Evolutionary conservation across 2,888 invertebrate species (phyloP), one percentile per base, ranked within the genome.

Genomic region (Nebria salina): DNA sequence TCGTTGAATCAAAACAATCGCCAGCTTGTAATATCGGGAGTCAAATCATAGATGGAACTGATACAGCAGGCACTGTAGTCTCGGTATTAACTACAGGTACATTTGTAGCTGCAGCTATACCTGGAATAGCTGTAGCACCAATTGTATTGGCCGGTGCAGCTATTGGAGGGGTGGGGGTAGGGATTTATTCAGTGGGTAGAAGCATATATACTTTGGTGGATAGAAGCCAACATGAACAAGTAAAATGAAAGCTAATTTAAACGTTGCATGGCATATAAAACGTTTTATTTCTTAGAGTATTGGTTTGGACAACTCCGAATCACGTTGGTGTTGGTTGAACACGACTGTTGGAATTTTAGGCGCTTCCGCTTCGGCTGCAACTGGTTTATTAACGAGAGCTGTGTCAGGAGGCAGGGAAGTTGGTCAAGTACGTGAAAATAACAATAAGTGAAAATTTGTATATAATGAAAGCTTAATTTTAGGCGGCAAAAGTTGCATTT

Each of bases 221-320:
- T n/a, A 74, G 83, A 11, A 76, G 70, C 43, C 72, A 73, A 66
- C 83, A 83, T 73, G 25, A 74, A 65, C 81, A 83, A 77, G 83
- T 83, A 74, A 72, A 43, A 34, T 9, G 9, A 8, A 70, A 13
- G 5, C 34, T 2, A 34, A 34, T 65, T 65, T n/a, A 65, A 7
- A n/a, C 15, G 15, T n/a, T 65, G n/a, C 1, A 3, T 5, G 4
- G 65, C 1, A 65, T n/a, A 0, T 68, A 68, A 25, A 25, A 20
- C 13, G 9, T 4, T n/a, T 65, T 6, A 13, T 68, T 72, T 66
- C 77, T 74, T 78, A 83, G 82, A 77, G 79, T 15, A 81, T 81
- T 15, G 81, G 81, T 25, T 42, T 81, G 13, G 76, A 81, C 66
- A 76, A 81, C 42, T 42, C 76, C 2, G 81, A 81, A 65, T 76